phyloP scores from a whole-genome alignment of 92 coral and sea anemone genomes.

The Anthopleura xanthogrammica region DNA sequence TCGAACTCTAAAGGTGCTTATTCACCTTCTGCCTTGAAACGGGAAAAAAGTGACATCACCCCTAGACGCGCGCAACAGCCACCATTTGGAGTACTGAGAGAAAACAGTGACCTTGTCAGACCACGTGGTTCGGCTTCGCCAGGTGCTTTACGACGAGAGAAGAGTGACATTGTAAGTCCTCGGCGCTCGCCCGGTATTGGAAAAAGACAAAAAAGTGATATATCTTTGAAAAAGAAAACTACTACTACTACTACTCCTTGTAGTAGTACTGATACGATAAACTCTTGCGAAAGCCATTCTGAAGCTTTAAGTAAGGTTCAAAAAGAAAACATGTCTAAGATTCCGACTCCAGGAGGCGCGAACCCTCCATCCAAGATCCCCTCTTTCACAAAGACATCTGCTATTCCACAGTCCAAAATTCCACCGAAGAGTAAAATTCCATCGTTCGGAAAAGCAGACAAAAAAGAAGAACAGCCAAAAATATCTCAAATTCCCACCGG shows the following conservation, averaged over 20 bases:
- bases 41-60: conserved; percentile 39
- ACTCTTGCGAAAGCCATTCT: conserved; percentile 30
- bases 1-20: conserved; percentile 37
- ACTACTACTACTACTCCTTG: not conserved
- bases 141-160: conserved; percentile 54
- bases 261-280: conserved; percentile 40
- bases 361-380: conserved; percentile 65
- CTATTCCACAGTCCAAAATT: conserved; percentile 41
- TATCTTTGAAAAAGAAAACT: not conserved
- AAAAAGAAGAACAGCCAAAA: conserved; percentile 48
- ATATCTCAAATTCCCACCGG: conserved; percentile 67
- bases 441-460: conserved; percentile 61
- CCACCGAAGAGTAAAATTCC: conserved; percentile 86
- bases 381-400: conserved; percentile 43
- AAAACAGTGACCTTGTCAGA: conserved; percentile 38
- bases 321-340: conserved; percentile 73
- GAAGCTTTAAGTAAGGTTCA: conserved; percentile 38
- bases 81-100: conserved; percentile 36
- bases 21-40: conserved; percentile 33
- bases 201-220: conserved; percentile 13
- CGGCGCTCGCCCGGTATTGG: conserved; percentile 5
- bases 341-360: conserved; percentile 68
- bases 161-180: conserved; percentile 43
- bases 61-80: conserved; percentile 47
- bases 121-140: conserved; percentile 62